These are phyloP conservation scores for Drosophila ochracea DNA, from an alignment of 2,888 invertebrate species.

Conservation along the genomic window DNA sequence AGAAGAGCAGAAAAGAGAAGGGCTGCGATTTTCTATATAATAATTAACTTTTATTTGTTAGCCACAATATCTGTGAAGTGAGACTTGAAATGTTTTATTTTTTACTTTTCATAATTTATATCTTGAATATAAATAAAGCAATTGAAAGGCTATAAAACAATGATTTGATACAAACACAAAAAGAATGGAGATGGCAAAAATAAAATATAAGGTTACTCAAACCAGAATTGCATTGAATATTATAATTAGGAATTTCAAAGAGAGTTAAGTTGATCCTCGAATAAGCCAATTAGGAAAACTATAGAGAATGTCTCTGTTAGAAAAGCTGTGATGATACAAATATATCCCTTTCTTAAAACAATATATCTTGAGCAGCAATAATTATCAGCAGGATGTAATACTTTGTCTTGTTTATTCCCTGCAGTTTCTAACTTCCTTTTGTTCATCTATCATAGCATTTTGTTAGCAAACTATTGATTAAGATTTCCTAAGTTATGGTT, in stretches of 20 bases:
- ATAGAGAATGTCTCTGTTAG: not conserved
- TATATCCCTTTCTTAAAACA: too few relatives aligned
- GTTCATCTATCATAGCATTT: not conserved
- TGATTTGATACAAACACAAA: not conserved
- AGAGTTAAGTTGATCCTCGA: not conserved
- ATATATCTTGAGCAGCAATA: not conserved
- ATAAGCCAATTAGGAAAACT: not conserved
- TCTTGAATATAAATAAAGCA: not conserved
- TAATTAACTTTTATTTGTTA: not conserved
- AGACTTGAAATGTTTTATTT: not conserved
- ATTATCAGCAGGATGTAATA: not conserved
- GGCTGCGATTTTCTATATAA: not conserved
- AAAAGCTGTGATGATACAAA: not conserved
- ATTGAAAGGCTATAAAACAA: not conserved
- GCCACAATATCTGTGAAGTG: not conserved
- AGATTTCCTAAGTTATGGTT: not conserved
- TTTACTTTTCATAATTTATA: not conserved
- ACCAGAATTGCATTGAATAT: not conserved
- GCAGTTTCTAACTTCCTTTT: not conserved
- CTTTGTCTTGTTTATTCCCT: not conserved
- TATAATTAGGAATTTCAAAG: not conserved
- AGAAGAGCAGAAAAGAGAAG: not conserved
- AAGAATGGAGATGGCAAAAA: not conserved
- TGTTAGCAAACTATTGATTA: not conserved
- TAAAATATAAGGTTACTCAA: not conserved